Conservation (phyloP, 2,888 invertebrate genomes). For the Catocala sponsa region DNA sequence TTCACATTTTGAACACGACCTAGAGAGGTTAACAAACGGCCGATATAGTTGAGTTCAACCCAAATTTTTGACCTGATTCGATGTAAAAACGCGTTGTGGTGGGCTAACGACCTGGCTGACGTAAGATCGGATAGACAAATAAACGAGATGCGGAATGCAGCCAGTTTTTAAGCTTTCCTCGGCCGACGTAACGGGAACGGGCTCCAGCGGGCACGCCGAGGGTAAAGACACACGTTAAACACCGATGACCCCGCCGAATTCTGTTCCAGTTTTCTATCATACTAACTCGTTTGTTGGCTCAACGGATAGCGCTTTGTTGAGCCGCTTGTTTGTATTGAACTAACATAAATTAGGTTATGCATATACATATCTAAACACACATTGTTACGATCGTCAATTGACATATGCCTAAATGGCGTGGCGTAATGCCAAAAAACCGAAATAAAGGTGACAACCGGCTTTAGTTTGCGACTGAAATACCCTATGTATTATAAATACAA, state of each 20-base stretch:
- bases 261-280: conserved; percentile 29
- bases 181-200: conserved; percentile 57
- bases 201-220: conserved; percentile 39
- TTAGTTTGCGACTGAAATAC: conserved; percentile 55
- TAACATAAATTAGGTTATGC: conserved; percentile 32
- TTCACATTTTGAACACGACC: conserved; percentile 64
- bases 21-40: conserved; percentile 84
- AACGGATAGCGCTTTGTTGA: conserved; percentile 1
- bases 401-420: conserved; percentile 67
- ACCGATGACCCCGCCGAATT: conserved; percentile 49
- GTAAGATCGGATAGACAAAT: conserved; percentile 75
- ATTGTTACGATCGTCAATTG: conserved; percentile 52
- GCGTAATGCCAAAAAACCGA: conserved; percentile 61
- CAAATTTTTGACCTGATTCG: conserved; percentile 83
- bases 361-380: conserved; percentile 19
- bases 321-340: conserved; percentile 37
- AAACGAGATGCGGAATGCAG: conserved; percentile 73
- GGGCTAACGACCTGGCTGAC: conserved; percentile 76
- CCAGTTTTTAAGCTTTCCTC: conserved; percentile 64
- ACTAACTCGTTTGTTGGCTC: conserved; percentile 23
- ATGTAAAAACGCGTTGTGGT: conserved; percentile 70
- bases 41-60: conserved; percentile 79
- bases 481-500: conserved; percentile 51
- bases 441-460: conserved; percentile 62
- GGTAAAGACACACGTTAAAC: conserved; percentile 34